A percentile compares a stretch with the other conserved stretches of the same genome.
Evolutionary conservation across 2,797 vertebrate genomes (phyloP).

Genomic region (Sparidentex hasta): DNA sequence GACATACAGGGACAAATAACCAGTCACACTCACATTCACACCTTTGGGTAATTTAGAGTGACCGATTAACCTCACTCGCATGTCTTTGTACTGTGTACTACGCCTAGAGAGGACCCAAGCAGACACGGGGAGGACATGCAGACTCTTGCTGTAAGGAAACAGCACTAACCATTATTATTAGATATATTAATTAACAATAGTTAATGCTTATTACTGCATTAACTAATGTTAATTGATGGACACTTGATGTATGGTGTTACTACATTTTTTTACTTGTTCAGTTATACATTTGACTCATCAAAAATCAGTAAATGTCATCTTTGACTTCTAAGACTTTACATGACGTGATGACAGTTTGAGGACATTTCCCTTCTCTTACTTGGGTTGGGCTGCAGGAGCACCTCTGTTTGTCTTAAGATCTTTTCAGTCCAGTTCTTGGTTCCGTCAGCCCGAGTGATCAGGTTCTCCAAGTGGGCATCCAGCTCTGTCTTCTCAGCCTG

Average conservation of each 20-base stretch:
- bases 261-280: neutral
- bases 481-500: slow-evolving; percentile 97
- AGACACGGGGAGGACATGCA: no score
- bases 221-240: no score
- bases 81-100: no score
- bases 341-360: neutral
- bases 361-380: slow-evolving; percentile 82
- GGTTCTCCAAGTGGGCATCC: slow-evolving; percentile 94
- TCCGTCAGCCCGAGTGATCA: slow-evolving; percentile 91
- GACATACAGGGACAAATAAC: no score
- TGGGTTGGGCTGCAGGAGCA: slow-evolving; percentile 96
- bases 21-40: no score
- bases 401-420: slow-evolving; percentile 94
- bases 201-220: no score
- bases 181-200: neutral
- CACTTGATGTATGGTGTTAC: no score
- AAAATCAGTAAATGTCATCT: neutral
- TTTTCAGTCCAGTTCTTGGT: slow-evolving; percentile 99
- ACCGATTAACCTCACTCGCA: no score
- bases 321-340: neutral
- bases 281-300: neutral
- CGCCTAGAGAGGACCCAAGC: no score
- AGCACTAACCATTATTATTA: no score
- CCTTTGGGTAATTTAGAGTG: no score
- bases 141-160: no score